Evolutionary conservation across 2,113 vertebrate species (phyloP).

Genomic region (Oxyura jamaicensis): DNA sequence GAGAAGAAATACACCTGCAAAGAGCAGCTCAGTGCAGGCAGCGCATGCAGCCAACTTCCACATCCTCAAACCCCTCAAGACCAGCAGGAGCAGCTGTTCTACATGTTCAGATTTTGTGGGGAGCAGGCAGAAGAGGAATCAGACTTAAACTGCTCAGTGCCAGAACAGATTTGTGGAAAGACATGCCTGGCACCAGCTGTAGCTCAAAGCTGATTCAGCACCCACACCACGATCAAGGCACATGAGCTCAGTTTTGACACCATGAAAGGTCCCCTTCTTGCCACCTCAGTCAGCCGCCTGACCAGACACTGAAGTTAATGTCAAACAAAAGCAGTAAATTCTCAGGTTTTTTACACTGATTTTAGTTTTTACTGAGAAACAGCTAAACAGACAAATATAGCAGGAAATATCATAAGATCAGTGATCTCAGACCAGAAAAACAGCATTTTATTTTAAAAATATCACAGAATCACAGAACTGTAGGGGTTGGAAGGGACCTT

Average conservation of each 20-base stretch:
- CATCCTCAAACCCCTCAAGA: background rate
- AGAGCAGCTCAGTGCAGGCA: background rate
- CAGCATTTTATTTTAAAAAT: background rate
- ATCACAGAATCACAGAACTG: too few relatives aligned
- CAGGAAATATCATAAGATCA: background rate
- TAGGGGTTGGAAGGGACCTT: too few relatives aligned
- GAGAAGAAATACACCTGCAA: background rate
- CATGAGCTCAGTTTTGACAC: background rate
- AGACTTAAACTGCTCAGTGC: background rate
- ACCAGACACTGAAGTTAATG: background rate
- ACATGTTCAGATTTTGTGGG: background rate
- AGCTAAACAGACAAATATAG: background rate
- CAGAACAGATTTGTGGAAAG: background rate
- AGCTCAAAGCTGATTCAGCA: background rate
- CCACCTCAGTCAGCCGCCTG: background rate
- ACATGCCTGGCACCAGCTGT: background rate
- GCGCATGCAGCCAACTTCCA: background rate
- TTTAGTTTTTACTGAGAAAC: background rate
- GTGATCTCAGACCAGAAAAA: background rate
- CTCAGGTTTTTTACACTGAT: background rate
- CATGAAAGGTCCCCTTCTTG: accelerated
- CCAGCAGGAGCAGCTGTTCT: background rate
- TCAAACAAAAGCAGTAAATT: background rate
- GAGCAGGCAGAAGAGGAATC: background rate
- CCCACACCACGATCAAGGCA: background rate